These are phyloP conservation scores for Galaxea fascicularis DNA, from an alignment of 92 coral and sea anemone genomes.

Conservation along the genomic window DNA sequence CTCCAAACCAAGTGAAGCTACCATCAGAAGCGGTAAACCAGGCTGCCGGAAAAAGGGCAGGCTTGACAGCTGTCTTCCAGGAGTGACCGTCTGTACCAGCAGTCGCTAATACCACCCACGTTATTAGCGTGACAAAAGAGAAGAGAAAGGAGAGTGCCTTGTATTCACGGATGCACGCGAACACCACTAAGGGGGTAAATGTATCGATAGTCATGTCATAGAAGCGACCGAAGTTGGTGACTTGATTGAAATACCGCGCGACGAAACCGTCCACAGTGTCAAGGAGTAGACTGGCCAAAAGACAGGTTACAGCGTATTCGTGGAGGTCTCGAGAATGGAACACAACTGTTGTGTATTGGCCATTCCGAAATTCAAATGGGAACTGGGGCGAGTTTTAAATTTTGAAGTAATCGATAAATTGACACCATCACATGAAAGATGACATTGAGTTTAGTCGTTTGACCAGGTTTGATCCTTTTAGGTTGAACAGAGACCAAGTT, in stretches of 20 bases:
- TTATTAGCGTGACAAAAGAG: slow-evolving; percentile 1
- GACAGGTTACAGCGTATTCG: neutral
- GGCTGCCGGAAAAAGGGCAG: neutral
- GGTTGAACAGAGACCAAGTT: too few relatives aligned
- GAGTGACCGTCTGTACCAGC: neutral
- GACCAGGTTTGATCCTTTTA: too few relatives aligned
- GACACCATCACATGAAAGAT: too few relatives aligned
- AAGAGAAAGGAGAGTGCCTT: neutral
- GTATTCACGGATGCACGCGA: neutral
- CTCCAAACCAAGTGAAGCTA: neutral
- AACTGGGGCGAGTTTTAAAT: too few relatives aligned
- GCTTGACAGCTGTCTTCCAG: neutral
- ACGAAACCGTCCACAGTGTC: neutral
- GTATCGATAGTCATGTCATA: slow-evolving; percentile 1
- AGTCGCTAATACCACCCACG: neutral
- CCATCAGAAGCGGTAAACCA: neutral
- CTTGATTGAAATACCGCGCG: neutral
- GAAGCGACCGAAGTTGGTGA: neutral
- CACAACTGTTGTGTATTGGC: neutral
- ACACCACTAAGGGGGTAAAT: neutral
- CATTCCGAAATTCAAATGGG: too few relatives aligned
- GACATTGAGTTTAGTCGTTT: too few relatives aligned
- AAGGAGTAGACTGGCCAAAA: neutral
- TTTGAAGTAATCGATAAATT: too few relatives aligned
- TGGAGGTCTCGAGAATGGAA: neutral